Conservation (phyloP, 2,888 invertebrate genomes). For the Emmelina monodactyla region DNA sequence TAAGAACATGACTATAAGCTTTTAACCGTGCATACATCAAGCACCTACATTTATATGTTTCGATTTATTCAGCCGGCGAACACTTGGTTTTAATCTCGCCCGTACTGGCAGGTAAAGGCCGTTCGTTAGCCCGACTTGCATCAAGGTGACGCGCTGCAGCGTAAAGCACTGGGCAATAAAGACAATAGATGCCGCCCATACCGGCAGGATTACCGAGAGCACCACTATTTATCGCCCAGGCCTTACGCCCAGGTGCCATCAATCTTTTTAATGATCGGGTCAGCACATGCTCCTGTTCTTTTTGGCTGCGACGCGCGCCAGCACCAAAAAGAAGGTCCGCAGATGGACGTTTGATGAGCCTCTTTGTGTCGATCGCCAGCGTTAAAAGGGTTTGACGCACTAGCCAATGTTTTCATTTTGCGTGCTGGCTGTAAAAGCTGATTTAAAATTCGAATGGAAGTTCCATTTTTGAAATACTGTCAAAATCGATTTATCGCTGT, state of each 20-base stretch:
- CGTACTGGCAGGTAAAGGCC: slow-evolving; percentile 22
- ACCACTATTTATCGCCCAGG: slow-evolving; percentile 65
- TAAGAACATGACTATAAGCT: too few relatives aligned
- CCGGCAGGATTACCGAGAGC: slow-evolving; percentile 63
- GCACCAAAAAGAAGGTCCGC: slow-evolving; percentile 43
- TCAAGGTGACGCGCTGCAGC: slow-evolving; percentile 45
- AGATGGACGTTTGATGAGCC: slow-evolving; percentile 66
- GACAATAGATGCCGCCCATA: slow-evolving; percentile 65
- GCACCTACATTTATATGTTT: too few relatives aligned
- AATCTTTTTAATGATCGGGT: slow-evolving; percentile 68
- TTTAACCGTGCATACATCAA: too few relatives aligned
- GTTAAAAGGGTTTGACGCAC: slow-evolving; percentile 55
- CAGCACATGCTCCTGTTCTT: slow-evolving; percentile 60
- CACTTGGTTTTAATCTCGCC: background rate
- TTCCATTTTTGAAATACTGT: too few relatives aligned
- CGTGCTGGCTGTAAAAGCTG: background rate
- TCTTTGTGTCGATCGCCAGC: slow-evolving; percentile 54
- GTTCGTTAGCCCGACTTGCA: slow-evolving; percentile 50
- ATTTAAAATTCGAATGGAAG: too few relatives aligned
- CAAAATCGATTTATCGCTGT: too few relatives aligned
- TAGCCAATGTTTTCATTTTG: slow-evolving; percentile 10
- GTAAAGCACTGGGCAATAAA: slow-evolving; percentile 66
- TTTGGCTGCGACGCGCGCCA: slow-evolving; percentile 40
- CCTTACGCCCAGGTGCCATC: slow-evolving; percentile 65
- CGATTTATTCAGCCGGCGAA: too few relatives aligned